phyloP scores from a whole-genome alignment of 2,888 invertebrate species.

The Parnassius mnemosyne region DNA sequence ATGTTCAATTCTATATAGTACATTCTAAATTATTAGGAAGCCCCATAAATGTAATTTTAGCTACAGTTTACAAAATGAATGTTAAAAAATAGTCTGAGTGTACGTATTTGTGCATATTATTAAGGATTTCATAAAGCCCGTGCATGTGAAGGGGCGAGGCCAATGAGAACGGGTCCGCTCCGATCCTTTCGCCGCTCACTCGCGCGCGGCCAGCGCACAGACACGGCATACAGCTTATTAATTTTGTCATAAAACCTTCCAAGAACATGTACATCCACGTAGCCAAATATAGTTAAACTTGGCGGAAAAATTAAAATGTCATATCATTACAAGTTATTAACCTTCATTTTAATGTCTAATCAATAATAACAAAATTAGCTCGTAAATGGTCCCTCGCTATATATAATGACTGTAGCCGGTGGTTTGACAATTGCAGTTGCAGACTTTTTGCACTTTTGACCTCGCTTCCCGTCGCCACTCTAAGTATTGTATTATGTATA shows the following conservation, averaged over 20 bases:
- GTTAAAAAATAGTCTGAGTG: neutral
- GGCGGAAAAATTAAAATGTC: neutral
- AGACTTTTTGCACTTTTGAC: too few species aligned
- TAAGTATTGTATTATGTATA: too few species aligned
- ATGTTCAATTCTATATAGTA: too few species aligned
- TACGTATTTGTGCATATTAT: constrained; percentile 1
- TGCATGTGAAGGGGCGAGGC: constrained; percentile 19
- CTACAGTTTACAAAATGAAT: neutral
- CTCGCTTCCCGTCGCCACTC: too few species aligned
- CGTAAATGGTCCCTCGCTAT: too few species aligned
- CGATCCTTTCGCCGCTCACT: constrained; percentile 27
- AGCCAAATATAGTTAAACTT: neutral
- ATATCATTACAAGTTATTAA: neutral
- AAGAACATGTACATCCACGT: neutral
- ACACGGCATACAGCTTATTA: neutral
- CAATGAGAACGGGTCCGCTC: constrained; percentile 11
- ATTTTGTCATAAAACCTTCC: constrained; percentile 1
- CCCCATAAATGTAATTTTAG: neutral
- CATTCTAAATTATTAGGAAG: too few species aligned
- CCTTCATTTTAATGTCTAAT: too few species aligned
- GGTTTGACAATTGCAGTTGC: too few species aligned
- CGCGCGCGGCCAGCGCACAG: constrained; percentile 28
- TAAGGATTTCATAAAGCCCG: constrained; percentile 7
- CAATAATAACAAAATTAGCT: too few species aligned
- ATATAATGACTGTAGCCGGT: too few species aligned